phyloP scores from a whole-genome alignment of 2,888 invertebrate genomes.

The Polymixis lichenea region DNA sequence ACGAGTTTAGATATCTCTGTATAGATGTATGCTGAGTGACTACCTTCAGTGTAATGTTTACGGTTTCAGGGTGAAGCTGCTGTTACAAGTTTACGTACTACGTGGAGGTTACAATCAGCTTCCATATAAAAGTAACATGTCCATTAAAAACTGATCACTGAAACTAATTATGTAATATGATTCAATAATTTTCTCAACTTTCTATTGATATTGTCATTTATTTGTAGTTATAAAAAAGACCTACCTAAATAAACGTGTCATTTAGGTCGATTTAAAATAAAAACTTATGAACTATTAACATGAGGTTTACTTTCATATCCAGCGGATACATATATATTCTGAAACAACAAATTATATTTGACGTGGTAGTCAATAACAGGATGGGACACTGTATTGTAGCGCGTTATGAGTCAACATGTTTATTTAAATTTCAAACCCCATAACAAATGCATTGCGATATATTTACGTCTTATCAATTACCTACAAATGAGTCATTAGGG shows the following conservation, averaged over 20 bases:
- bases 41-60: constrained; percentile 27
- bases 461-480: constrained; percentile 50
- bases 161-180: constrained; percentile 60
- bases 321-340: constrained; percentile 65
- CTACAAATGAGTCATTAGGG: constrained; percentile 30
- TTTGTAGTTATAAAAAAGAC: constrained; percentile 73
- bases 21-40: constrained; percentile 28
- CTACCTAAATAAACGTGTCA: constrained; percentile 67
- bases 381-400: constrained; percentile 68
- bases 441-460: constrained; percentile 46
- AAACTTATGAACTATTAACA: constrained; percentile 75
- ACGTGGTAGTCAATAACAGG: constrained; percentile 62
- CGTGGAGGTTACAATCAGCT: constrained; percentile 28
- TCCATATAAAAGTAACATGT: constrained; percentile 43
- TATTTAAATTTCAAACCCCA: constrained; percentile 47
- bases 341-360: constrained; percentile 67
- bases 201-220: constrained; percentile 72
- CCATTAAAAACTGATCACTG: constrained; percentile 47
- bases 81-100: constrained; percentile 33
- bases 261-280: constrained; percentile 72
- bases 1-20: constrained; percentile 38
- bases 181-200: constrained; percentile 66
- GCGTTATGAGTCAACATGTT: constrained; percentile 55
- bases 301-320: constrained; percentile 60
- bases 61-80: constrained; percentile 17